Conservation (phyloP, 2,888 invertebrate genomes). For the Euphydryas editha region DNA sequence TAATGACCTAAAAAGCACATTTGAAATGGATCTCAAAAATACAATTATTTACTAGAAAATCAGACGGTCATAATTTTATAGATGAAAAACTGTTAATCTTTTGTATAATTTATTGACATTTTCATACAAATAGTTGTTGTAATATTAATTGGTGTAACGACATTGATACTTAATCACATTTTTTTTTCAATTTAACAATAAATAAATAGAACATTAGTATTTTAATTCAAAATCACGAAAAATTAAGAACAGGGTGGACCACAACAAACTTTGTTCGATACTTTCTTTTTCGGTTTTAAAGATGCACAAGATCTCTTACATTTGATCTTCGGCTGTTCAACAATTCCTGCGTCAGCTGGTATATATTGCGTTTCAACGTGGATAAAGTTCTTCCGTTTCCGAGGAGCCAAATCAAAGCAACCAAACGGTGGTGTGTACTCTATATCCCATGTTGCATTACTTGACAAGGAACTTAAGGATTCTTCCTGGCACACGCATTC, state of each 20-base stretch:
- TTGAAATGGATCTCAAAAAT: no score
- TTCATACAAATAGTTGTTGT: no score
- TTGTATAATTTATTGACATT: no score
- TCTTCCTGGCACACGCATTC: constrained; percentile 71
- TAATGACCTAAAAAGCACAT: no score
- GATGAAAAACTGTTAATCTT: no score
- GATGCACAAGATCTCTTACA: constrained; percentile 58
- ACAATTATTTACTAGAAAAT: no score
- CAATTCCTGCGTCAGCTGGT: constrained; percentile 78
- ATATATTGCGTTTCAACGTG: constrained; percentile 86
- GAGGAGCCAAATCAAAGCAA: constrained; percentile 84
- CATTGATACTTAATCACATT: no score
- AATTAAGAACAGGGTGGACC: constrained; percentile 47
- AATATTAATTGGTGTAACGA: no score
- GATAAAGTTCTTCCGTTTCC: constrained; percentile 74
- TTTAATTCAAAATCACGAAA: constrained; percentile 18
- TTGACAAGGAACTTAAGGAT: constrained; percentile 74
- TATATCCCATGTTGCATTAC: constrained; percentile 87
- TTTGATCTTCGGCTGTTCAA: constrained; percentile 55
- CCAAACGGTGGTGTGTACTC: constrained; percentile 89
- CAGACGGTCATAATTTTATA: no score
- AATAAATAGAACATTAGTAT: background rate
- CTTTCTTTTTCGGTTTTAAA: constrained; percentile 51
- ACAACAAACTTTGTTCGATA: constrained; percentile 52
- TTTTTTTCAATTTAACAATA: background rate